Evolutionary conservation across 2,888 invertebrate species (phyloP).

Genomic region (Xestobium rufovillosum): DNA sequence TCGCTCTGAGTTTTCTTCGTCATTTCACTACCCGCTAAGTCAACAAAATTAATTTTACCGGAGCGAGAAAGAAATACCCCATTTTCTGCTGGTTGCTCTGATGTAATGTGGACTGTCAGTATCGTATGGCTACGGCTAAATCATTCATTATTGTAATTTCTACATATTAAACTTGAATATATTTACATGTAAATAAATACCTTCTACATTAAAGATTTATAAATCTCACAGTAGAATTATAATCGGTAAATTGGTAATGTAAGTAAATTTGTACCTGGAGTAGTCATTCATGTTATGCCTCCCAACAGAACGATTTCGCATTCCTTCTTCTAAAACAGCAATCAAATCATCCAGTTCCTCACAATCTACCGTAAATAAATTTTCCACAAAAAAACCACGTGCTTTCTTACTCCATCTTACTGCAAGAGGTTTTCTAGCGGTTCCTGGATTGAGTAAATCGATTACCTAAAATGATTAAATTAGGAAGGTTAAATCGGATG

Average conservation of each 20-base stretch:
- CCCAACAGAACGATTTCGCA: conserved; percentile 84
- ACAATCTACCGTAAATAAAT: conserved; percentile 91
- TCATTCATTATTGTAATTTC: neutral
- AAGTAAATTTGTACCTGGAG: conserved; percentile 51
- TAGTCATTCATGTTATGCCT: conserved; percentile 89
- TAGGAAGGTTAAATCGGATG: neutral
- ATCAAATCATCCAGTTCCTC: conserved; percentile 86
- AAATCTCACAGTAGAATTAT: no score
- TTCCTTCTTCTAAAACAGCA: conserved; percentile 91
- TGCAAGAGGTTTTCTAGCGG: conserved; percentile 70
- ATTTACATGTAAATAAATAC: no score
- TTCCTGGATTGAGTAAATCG: conserved; percentile 85
- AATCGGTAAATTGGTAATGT: no score
- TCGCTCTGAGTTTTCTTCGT: conserved; percentile 85
- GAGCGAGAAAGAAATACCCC: conserved; percentile 83
- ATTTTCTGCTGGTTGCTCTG: conserved; percentile 73
- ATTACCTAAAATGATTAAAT: conserved; percentile 61
- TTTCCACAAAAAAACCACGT: conserved; percentile 90
- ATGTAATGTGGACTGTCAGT: conserved; percentile 82
- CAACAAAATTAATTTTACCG: conserved; percentile 93
- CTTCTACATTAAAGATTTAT: no score
- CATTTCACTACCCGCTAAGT: conserved; percentile 94
- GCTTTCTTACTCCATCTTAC: conserved; percentile 93
- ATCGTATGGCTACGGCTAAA: conserved; percentile 75
- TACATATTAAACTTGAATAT: no score